Conservation (phyloP, 2,888 invertebrate species). For the Portevinia maculata region DNA sequence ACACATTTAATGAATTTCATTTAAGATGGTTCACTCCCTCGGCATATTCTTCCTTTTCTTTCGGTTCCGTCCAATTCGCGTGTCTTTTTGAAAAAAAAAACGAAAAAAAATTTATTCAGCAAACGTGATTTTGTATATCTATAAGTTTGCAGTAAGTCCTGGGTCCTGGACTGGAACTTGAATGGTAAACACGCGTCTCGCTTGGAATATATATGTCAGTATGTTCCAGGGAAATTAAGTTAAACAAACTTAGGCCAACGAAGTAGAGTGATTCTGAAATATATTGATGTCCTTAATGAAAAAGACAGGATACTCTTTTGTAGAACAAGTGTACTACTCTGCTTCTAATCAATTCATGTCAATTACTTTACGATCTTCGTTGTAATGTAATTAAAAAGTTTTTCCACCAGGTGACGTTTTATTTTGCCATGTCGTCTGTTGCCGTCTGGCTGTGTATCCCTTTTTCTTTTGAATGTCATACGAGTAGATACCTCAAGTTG, state of each 20-base stretch:
- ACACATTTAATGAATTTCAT: constrained; percentile 62
- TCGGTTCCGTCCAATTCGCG: constrained; percentile 35
- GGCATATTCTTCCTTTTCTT: neutral
- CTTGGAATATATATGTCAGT: constrained; percentile 41
- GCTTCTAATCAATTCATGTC: constrained; percentile 58
- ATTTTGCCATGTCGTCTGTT: neutral
- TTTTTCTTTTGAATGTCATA: constrained; percentile 16
- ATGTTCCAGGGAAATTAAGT: constrained; percentile 17
- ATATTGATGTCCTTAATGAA: constrained; percentile 36
- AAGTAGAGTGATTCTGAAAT: constrained; percentile 1
- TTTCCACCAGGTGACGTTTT: constrained; percentile 39
- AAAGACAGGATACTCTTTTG: constrained; percentile 4
- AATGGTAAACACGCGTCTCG: constrained; percentile 55
- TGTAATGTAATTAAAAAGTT: constrained; percentile 71
- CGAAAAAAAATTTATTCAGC: constrained; percentile 68
- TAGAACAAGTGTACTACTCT: neutral
- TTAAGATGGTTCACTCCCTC: constrained; percentile 15
- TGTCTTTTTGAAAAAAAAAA: constrained; percentile 58
- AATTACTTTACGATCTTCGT: constrained; percentile 67
- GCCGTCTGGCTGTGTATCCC: neutral
- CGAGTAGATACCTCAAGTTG: constrained; percentile 15
- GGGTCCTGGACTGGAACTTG: constrained; percentile 2
- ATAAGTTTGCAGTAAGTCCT: constrained; percentile 18
- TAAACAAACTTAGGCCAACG: neutral
- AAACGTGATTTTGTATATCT: constrained; percentile 64